These are phyloP conservation scores for Acanthococcus lagerstroemiae DNA, from an alignment of 2,888 invertebrate genomes.

Conservation along the genomic window DNA sequence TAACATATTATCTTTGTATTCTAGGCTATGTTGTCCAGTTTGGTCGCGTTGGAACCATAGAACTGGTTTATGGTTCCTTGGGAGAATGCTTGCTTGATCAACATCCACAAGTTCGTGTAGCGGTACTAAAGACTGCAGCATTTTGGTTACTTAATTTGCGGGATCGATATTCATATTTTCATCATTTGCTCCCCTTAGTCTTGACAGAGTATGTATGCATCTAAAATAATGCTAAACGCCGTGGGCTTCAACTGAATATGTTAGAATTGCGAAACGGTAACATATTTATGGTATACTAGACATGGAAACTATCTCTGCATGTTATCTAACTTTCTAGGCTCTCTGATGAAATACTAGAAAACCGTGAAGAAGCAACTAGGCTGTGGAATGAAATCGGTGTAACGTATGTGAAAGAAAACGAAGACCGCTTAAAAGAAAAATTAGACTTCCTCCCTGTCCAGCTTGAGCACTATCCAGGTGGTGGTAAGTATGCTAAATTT, in stretches of 20 bases:
- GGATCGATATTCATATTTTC: slow-evolving; percentile 84
- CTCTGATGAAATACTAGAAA: slow-evolving; percentile 67
- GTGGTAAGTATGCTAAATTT: no score
- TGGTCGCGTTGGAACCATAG: slow-evolving; percentile 60
- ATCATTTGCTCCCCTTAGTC: slow-evolving; percentile 71
- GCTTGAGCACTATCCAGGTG: slow-evolving; percentile 61
- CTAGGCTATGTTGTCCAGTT: slow-evolving; percentile 51
- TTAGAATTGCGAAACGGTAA: not conserved
- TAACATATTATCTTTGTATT: slow-evolving; percentile 17
- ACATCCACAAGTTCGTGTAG: slow-evolving; percentile 61
- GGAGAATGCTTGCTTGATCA: slow-evolving; percentile 82
- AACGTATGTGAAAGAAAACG: slow-evolving; percentile 75
- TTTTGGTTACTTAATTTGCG: slow-evolving; percentile 64
- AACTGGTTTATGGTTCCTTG: slow-evolving; percentile 64
- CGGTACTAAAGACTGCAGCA: slow-evolving; percentile 66
- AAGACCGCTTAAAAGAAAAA: slow-evolving; percentile 73
- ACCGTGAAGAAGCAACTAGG: slow-evolving; percentile 51
- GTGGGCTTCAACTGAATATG: not conserved
- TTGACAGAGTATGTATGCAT: slow-evolving; percentile 56
- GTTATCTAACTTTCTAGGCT: slow-evolving; percentile 45
- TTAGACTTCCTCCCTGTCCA: slow-evolving; percentile 60
- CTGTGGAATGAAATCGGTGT: slow-evolving; percentile 65
- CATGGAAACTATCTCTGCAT: not conserved
- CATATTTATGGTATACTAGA: not conserved
- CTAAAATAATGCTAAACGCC: not conserved